Conservation (phyloP, 2,888 invertebrate genomes). For the Colostygia pectinataria region DNA sequence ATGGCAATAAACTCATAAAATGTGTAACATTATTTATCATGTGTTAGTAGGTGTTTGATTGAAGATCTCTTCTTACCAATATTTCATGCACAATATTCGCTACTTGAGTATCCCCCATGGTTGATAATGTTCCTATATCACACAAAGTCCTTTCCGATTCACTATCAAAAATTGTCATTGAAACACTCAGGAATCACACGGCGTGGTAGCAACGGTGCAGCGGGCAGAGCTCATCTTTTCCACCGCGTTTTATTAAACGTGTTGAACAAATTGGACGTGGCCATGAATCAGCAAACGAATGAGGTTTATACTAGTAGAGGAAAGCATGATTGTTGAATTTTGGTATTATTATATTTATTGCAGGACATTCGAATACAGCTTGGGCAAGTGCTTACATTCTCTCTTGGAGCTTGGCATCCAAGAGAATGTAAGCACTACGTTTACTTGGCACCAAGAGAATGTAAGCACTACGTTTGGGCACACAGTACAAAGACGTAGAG, state of each 20-base stretch:
- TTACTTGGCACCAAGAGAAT: too few relatives aligned
- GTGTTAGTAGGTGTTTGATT: too few relatives aligned
- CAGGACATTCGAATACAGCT: too few relatives aligned
- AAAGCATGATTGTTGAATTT: too few relatives aligned
- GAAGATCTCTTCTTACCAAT: constrained; percentile 78
- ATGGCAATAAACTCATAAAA: too few relatives aligned
- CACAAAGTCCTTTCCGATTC: constrained; percentile 14
- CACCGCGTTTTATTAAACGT: not conserved
- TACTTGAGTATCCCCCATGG: constrained; percentile 85
- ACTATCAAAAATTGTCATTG: constrained; percentile 21
- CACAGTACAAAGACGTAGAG: too few relatives aligned
- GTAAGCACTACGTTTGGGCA: too few relatives aligned
- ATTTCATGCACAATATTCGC: constrained; percentile 86
- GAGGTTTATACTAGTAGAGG: not conserved
- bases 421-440: too few relatives aligned
- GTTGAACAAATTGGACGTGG: constrained; percentile 1
- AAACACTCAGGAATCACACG: constrained; percentile 1
- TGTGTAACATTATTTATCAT: too few relatives aligned
- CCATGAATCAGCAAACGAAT: not conserved
- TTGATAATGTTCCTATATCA: constrained; percentile 29
- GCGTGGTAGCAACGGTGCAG: constrained; percentile 1
- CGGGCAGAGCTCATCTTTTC: not conserved
- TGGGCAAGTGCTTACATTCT: too few relatives aligned
- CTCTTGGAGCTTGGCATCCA: too few relatives aligned
- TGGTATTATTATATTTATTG: too few relatives aligned